These are phyloP conservation scores for Galendromus occidentalis DNA, from an alignment of 1,140 invertebrate genomes.

Conservation along the genomic window DNA sequence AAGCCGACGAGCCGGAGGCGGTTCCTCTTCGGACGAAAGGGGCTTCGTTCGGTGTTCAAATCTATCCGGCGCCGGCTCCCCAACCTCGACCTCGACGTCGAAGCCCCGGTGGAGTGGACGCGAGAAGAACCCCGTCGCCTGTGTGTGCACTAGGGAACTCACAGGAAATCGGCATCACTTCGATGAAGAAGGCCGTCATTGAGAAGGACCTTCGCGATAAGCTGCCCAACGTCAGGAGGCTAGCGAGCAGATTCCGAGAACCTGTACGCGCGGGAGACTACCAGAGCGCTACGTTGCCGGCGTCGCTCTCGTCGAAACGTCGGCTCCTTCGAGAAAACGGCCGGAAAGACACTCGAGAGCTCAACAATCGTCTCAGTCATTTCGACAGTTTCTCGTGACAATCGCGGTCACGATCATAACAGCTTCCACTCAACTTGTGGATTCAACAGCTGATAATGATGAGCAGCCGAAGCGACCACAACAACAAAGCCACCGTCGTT, in stretches of 20 bases:
- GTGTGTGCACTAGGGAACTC: background rate
- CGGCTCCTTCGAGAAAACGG: background rate
- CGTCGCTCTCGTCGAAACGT: background rate
- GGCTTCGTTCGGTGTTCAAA: conserved; percentile 3
- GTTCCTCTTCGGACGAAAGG: background rate
- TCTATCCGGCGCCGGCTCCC: conserved; percentile 7
- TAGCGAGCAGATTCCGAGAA: conserved; percentile 5
- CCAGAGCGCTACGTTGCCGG: background rate
- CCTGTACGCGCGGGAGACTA: background rate
- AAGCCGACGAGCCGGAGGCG: background rate
- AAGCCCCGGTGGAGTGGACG: conserved; percentile 5
- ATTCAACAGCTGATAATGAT: too few relatives aligned
- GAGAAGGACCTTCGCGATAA: conserved; percentile 4
- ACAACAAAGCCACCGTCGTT: too few relatives aligned
- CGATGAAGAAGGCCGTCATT: conserved; percentile 4
- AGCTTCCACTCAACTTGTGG: too few relatives aligned
- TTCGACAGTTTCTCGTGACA: background rate
- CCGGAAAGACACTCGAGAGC: background rate
- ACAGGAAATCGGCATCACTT: background rate
- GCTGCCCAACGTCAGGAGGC: background rate
- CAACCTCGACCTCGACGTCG: conserved; percentile 1
- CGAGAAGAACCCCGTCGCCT: background rate
- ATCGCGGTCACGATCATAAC: too few relatives aligned
- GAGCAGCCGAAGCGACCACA: too few relatives aligned
- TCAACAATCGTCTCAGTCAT: conserved; percentile 6